Base-by-base conservation (phyloP, 1,140 invertebrate genomes). In the Brachionus koreanus region DNA sequence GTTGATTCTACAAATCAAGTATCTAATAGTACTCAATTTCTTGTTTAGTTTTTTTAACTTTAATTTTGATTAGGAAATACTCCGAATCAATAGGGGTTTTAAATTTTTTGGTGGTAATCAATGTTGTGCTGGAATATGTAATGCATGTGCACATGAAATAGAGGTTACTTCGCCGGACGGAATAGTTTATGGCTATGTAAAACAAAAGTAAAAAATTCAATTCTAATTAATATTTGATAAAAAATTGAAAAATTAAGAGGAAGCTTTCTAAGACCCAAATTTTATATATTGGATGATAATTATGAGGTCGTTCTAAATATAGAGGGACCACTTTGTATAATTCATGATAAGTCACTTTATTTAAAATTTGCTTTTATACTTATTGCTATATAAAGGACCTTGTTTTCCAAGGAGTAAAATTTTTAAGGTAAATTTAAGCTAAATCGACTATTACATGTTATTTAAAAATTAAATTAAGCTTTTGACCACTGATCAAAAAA, bases 1-100 rank as follows among this genome's bases (percentile, higher is more conserved):
- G 90, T 93, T 69, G 95, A 96, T 86, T 92, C 91, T 85, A 91
- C 89, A 84, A 90, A 91, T 77, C 92, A 92, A 84, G 92, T 77
- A n/a, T 13, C 29, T 6, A 13, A 49, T 46, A 13, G 6, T 3
- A 52, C 19, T 52, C 0, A 72, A 16, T 72, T 72, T 43, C 10
- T 23, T 46, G 7, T 25, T 25, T 5, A 46, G 5, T 29, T 43
- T 19, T n/a, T 46, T 13, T 23, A 29, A 46, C 12, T 46, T 23
- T 3, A 7, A 74, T 10, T 12, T 16, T 65, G 81, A 76, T 23
- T 12, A 87, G 87, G 87, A 87, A 83, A 84, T 88, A 46, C 84
- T 87, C 0, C 43, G 84, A 35, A 83, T 86, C 1, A 82, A 23
- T 13, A 72, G 87, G 23, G 85, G 86, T 39, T 87, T 87, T 82